Percentiles rank a stretch among this genome's conserved stretches.
Evolutionary conservation across 2,113 vertebrate species (phyloP).

Genomic region (Anhinga rufa): DNA sequence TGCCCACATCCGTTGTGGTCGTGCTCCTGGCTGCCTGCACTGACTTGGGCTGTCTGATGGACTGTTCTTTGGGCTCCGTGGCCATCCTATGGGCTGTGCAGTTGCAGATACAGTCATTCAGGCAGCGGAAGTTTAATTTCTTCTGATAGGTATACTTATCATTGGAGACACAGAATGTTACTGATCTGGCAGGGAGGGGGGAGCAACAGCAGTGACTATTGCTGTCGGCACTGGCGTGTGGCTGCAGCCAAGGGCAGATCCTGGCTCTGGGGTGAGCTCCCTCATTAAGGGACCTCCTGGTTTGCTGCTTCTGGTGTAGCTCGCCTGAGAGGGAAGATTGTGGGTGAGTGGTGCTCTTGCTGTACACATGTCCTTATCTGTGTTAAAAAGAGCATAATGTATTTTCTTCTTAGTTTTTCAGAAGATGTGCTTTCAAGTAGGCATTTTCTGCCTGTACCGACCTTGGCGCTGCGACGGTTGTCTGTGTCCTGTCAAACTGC

Average conservation of each 20-base stretch:
- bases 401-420: background rate
- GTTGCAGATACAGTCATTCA: background rate
- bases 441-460: accelerated
- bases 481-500: background rate
- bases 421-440: background rate
- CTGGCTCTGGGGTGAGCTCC: background rate
- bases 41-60: accelerated
- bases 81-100: background rate
- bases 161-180: background rate
- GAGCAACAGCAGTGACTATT: background rate
- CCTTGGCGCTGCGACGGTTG: background rate
- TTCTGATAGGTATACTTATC: background rate
- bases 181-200: too few relatives aligned
- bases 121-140: background rate
- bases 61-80: background rate
- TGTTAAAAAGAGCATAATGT: background rate
- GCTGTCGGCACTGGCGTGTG: background rate
- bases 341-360: background rate
- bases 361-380: background rate
- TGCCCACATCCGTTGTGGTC: accelerated
- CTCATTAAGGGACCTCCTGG: background rate
- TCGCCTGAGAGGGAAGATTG: background rate
- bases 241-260: background rate
- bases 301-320: background rate
- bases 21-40: background rate